These are phyloP conservation scores for Maniola jurtina DNA, from an alignment of 1,140 invertebrate genomes.

Conservation along the genomic window DNA sequence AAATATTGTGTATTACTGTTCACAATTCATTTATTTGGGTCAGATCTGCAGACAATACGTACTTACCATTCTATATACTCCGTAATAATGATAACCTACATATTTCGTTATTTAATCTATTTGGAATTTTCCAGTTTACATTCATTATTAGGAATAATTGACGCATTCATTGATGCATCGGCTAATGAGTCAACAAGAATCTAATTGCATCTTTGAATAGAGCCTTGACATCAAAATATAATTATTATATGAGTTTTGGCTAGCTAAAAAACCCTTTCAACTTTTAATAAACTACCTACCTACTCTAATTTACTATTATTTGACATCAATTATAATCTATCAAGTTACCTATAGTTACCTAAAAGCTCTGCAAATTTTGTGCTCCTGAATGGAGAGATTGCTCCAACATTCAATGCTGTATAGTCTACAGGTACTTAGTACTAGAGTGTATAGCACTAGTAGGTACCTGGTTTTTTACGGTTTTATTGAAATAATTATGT, in stretches of 20 bases:
- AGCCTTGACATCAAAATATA: constrained; percentile 23
- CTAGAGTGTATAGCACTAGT: no score
- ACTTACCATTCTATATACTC: constrained; percentile 40
- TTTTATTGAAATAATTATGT: no score
- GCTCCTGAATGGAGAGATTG: no score
- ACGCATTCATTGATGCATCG: constrained; percentile 26
- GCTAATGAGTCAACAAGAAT: constrained; percentile 22
- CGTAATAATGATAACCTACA: constrained; percentile 57
- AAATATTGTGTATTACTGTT: constrained; percentile 17
- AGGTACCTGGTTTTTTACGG: no score
- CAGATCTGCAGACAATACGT: constrained; percentile 40
- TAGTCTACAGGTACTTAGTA: no score
- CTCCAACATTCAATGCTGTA: no score
- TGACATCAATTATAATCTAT: no score
- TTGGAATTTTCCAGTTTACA: constrained; percentile 52
- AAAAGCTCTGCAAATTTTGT: no score
- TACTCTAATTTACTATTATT: no score
- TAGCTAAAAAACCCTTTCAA: background rate
- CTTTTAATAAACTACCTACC: no score
- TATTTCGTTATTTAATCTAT: constrained; percentile 56
- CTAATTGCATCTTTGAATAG: constrained; percentile 23
- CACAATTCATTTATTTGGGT: constrained; percentile 36
- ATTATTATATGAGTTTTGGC: background rate
- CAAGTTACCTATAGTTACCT: no score
- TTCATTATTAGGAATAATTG: constrained; percentile 31